Conservation (phyloP, 64 coral and sea anemone species). For the Astreopora myriophthalma region DNA sequence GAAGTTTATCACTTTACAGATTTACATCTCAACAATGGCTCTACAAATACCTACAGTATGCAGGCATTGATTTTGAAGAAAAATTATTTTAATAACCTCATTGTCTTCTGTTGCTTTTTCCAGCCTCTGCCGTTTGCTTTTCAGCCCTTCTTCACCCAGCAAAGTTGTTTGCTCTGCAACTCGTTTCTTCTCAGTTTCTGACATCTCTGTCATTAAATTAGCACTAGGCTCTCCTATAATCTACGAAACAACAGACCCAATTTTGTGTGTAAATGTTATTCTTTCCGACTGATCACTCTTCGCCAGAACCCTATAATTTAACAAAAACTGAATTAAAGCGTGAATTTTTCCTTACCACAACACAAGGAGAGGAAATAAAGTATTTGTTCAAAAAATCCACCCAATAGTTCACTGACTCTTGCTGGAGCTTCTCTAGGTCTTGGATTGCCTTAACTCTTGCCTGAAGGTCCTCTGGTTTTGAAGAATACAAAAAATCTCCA, state of each 20-base stretch:
- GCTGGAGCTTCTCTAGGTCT: slow-evolving; percentile 47
- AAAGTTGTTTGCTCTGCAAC: slow-evolving; percentile 73
- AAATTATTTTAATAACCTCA: slow-evolving; percentile 84
- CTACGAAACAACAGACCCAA: slow-evolving; percentile 36
- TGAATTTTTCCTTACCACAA: slow-evolving; percentile 54
- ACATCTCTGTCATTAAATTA: slow-evolving; percentile 88
- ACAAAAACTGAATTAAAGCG: too few species aligned
- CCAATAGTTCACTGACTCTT: slow-evolving; percentile 75
- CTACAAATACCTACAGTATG: background rate
- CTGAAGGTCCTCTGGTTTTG: slow-evolving; percentile 58
- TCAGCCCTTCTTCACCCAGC: slow-evolving; percentile 83
- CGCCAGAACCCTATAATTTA: too few species aligned
- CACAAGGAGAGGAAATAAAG: slow-evolving; percentile 64
- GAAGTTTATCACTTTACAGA: too few species aligned
- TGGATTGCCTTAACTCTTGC: slow-evolving; percentile 56
- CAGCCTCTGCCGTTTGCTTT: slow-evolving; percentile 67
- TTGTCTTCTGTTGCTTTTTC: slow-evolving; percentile 93
- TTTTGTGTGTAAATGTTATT: background rate
- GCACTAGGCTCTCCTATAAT: slow-evolving; percentile 93
- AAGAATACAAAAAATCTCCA: slow-evolving; percentile 89
- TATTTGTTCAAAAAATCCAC: slow-evolving; percentile 75
- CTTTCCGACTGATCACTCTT: too few species aligned
- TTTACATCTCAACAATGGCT: too few species aligned
- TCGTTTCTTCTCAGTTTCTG: slow-evolving; percentile 80
- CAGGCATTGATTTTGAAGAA: background rate